Percentiles rank a stretch among this genome's conserved stretches.
These are phyloP conservation scores for Rhinolophus sinicus DNA, from an alignment of 2,113 vertebrate genomes.

Conservation along the genomic window DNA sequence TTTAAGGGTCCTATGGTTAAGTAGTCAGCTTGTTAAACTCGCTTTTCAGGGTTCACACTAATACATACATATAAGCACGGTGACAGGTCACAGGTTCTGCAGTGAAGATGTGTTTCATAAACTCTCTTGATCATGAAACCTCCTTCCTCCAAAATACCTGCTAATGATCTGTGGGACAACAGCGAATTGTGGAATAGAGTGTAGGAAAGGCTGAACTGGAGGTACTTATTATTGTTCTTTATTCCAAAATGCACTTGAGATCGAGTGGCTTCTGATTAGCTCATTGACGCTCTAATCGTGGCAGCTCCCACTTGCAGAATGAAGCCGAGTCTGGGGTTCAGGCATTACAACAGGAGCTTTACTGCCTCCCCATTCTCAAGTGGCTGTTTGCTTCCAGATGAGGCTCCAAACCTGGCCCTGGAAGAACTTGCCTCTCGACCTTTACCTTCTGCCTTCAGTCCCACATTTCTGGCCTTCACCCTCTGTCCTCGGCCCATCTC, in stretches of 20 bases:
- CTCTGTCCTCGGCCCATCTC: background rate
- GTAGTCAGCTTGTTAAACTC: background rate
- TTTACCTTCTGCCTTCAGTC: background rate
- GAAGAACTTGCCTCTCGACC: background rate
- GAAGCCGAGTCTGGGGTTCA: background rate
- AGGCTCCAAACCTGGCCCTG: background rate
- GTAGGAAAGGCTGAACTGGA: background rate
- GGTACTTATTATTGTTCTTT: background rate
- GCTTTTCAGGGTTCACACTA: background rate
- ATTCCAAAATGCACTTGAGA: background rate
- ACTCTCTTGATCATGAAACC: background rate
- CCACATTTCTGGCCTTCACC: background rate
- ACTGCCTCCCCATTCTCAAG: fast-evolving
- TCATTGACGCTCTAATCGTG: fast-evolving
- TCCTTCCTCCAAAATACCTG: background rate
- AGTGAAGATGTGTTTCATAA: background rate
- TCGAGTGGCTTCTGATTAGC: background rate
- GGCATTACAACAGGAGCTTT: background rate
- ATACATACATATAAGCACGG: background rate
- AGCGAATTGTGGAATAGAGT: fast-evolving
- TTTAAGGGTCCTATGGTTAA: too few species aligned
- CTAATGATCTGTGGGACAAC: background rate
- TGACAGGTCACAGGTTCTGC: background rate
- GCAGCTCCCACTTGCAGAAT: background rate
- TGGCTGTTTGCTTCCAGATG: background rate